These are phyloP conservation scores for Tyto alba DNA, from an alignment of 2,113 vertebrate species.

Conservation along the genomic window DNA sequence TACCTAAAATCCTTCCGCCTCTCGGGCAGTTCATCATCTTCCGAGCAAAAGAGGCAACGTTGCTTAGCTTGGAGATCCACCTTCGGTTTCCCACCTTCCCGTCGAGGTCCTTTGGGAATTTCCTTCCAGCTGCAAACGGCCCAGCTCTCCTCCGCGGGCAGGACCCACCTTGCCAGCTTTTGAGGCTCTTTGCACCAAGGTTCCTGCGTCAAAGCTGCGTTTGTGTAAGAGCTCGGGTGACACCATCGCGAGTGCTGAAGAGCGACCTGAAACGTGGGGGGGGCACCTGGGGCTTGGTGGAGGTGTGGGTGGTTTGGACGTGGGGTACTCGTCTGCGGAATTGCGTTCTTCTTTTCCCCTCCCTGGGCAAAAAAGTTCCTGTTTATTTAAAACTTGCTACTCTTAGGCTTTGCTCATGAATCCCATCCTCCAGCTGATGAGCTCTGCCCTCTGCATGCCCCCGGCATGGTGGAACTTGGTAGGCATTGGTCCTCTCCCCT, in stretches of 20 bases:
- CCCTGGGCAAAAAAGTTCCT: too few species aligned
- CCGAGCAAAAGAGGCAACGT: background rate
- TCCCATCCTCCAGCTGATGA: background rate
- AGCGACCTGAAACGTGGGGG: background rate
- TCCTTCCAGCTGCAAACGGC: background rate
- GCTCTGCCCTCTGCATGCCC: background rate
- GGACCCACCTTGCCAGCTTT: fast-evolving
- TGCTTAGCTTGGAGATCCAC: background rate
- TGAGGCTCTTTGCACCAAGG: background rate
- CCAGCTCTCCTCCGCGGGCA: background rate
- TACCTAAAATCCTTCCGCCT: background rate
- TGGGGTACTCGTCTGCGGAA: fast-evolving
- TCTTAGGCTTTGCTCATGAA: background rate
- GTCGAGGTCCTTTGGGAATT: background rate
- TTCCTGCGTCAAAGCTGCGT: background rate
- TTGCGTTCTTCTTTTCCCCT: background rate
- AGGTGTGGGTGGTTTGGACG: background rate
- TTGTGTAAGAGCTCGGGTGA: background rate
- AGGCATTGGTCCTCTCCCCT: background rate
- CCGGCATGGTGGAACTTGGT: too few species aligned
- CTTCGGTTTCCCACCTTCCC: background rate
- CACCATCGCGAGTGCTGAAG: fast-evolving
- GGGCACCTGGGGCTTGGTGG: too few species aligned
- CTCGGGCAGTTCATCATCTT: fast-evolving
- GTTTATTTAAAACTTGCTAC: background rate